Percentiles rank a stretch among this genome's conserved stretches.
These are phyloP conservation scores for Notolabrus celidotus DNA, from an alignment of 2,797 vertebrate genomes.

Conservation along the genomic window DNA sequence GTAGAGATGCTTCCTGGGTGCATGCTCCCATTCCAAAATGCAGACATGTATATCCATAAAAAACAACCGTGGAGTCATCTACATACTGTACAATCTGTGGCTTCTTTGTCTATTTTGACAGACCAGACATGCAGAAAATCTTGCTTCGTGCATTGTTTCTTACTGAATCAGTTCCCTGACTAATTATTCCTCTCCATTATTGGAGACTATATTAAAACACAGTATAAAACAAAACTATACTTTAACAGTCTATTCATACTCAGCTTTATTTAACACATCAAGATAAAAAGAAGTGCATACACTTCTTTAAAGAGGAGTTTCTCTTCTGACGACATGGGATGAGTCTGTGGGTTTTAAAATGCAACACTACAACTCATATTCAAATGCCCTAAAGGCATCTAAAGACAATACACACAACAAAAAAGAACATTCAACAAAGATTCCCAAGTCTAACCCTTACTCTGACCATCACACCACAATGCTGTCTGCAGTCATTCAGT, in stretches of 20 bases:
- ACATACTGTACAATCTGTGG: constrained; percentile 9
- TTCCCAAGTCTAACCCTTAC: not conserved
- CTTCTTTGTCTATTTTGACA: constrained; percentile 27
- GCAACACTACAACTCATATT: not conserved
- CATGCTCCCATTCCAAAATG: constrained; percentile 20
- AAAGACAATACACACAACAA: not conserved
- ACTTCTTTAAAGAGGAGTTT: not conserved
- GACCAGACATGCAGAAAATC: constrained; percentile 15
- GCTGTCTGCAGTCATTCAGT: not conserved
- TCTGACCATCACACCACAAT: not conserved
- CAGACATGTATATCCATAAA: constrained; percentile 45
- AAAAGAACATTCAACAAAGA: constrained; percentile 13
- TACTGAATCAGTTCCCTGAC: not conserved
- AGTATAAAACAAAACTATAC: constrained; percentile 20
- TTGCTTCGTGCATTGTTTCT: constrained; percentile 7
- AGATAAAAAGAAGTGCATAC: too few relatives aligned
- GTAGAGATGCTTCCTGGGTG: constrained; percentile 38
- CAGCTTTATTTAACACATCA: constrained; percentile 6
- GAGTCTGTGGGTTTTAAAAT: too few relatives aligned
- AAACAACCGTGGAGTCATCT: constrained; percentile 4
- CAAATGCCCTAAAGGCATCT: not conserved
- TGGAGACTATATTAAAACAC: constrained; percentile 23
- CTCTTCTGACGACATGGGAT: not conserved
- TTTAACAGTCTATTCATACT: constrained; percentile 2
- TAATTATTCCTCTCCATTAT: constrained; percentile 24